Conservation (phyloP, 2,797 vertebrate species). For the Hypotaenidia philippensis region DNA sequence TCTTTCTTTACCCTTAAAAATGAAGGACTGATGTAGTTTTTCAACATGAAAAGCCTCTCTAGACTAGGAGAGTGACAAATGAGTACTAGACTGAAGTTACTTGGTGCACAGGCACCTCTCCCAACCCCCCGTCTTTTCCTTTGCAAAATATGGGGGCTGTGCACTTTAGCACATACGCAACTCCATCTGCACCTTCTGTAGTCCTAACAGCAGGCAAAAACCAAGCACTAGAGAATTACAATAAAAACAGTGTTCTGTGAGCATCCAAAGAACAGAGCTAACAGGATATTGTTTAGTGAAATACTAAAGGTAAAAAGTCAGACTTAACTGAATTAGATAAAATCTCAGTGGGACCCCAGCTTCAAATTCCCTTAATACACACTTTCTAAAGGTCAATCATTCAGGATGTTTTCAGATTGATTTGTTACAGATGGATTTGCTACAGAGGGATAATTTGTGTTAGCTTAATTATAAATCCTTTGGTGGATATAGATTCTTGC, state of each 20-base stretch:
- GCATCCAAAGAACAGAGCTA: not conserved
- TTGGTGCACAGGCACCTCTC: not conserved
- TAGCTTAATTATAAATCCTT: not conserved
- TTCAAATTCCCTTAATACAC: not conserved
- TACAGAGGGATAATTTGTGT: not conserved
- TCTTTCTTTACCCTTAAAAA: not conserved
- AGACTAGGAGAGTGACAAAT: not conserved
- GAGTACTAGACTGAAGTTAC: not conserved
- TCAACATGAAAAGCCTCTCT: not conserved
- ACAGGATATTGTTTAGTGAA: not conserved
- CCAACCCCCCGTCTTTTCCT: not conserved
- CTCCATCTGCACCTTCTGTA: not conserved
- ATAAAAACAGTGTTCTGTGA: not conserved
- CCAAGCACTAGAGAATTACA: not conserved
- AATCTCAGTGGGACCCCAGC: not conserved
- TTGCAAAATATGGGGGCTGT: not conserved
- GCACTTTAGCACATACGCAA: not conserved
- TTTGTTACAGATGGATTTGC: not conserved
- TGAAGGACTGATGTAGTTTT: not conserved
- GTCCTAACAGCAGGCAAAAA: not conserved
- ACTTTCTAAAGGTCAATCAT: not conserved
- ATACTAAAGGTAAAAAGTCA: not conserved
- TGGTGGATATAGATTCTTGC: not conserved
- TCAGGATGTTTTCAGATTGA: not conserved
- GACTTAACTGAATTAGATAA: not conserved